These are phyloP conservation scores for Urocynchramus pylzowi DNA, from an alignment of 2,113 vertebrate species.

Conservation along the genomic window DNA sequence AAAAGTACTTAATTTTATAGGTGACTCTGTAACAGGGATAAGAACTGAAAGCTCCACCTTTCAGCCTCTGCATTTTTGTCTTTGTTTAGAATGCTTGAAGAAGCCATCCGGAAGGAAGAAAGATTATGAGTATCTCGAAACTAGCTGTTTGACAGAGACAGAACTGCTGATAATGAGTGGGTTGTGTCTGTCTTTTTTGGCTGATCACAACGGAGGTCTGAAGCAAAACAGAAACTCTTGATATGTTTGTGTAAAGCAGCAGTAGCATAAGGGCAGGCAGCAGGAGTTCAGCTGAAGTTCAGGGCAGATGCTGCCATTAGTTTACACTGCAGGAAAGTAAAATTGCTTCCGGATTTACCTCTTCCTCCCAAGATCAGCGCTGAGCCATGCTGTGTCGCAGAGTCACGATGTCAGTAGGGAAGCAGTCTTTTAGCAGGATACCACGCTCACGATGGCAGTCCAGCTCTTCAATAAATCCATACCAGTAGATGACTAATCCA, in stretches of 20 bases:
- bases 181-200: slow-evolving; percentile 77
- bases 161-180: slow-evolving; percentile 77
- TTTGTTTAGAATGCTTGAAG: slow-evolving; percentile 73
- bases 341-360: slow-evolving; percentile 88
- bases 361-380: slow-evolving; percentile 47
- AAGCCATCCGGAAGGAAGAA: slow-evolving; percentile 84
- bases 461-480: slow-evolving; percentile 92
- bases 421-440: slow-evolving; percentile 93
- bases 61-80: slow-evolving; percentile 56
- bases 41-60: slow-evolving; percentile 64
- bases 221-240: slow-evolving; percentile 81
- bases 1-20: background rate
- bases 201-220: slow-evolving; percentile 74
- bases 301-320: slow-evolving; percentile 83
- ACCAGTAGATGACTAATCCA: slow-evolving; percentile 98
- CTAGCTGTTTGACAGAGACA: slow-evolving; percentile 77
- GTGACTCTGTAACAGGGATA: slow-evolving; percentile 12
- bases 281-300: slow-evolving; percentile 91
- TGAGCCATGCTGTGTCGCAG: slow-evolving; percentile 75
- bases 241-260: slow-evolving; percentile 78
- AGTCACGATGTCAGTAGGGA: slow-evolving; percentile 92
- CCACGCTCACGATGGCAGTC: slow-evolving; percentile 94
- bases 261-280: slow-evolving; percentile 68
- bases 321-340: slow-evolving; percentile 83
- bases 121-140: slow-evolving; percentile 79